Evolutionary conservation across 1,140 invertebrate genomes (phyloP), one percentile per base, ranked within the genome.

Genomic region (Hylyphantes graminicola): DNA sequence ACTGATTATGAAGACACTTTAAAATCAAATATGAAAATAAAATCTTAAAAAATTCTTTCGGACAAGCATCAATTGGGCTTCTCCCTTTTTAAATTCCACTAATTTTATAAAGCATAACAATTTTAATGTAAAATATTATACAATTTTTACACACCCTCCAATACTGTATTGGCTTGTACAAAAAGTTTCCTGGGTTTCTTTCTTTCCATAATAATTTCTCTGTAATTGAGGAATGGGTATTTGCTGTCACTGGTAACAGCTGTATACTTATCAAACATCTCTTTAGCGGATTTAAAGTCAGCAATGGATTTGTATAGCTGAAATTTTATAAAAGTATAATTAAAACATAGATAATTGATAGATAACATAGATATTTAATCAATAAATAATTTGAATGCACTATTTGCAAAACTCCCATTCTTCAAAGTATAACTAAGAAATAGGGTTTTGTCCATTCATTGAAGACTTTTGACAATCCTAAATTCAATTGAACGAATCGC

Each of bases 181-280:
- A 97, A 95, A 87, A 98, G 94, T 88, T 96, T 96, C 70, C 96
- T 91, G 0, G 97, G 96, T 88, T 97, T 94, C 88, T 97, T 96
- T 88, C 97, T 94, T 48, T 93, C 93, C 87, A 98, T 89, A 51
- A 97, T 93, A 89, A 98, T 96, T 63, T 96, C 92, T 70, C 96
- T 92, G 94, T 96, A 96, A 82, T 92, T 92, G 0, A 92, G 90
- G 93, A 96, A 97, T 13, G 93, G 92, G 87, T 93, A 89, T 7
- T 89, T 72, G 0, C 92, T 93, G 73, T 90, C 88, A 86, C 93
- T 92, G 65, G 92, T 92, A 2, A 98, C 94, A 77, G 93, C 92
- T 19, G 95, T 95, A 89, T 96, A 97, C 86, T 92, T 92, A 78
- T 94, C 92, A 89, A 95, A 97, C 92, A 98, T 92, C 84, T 92